These are phyloP conservation scores for Papilio aristodemus DNA, from an alignment of 1,140 invertebrate genomes.

Conservation along the genomic window DNA sequence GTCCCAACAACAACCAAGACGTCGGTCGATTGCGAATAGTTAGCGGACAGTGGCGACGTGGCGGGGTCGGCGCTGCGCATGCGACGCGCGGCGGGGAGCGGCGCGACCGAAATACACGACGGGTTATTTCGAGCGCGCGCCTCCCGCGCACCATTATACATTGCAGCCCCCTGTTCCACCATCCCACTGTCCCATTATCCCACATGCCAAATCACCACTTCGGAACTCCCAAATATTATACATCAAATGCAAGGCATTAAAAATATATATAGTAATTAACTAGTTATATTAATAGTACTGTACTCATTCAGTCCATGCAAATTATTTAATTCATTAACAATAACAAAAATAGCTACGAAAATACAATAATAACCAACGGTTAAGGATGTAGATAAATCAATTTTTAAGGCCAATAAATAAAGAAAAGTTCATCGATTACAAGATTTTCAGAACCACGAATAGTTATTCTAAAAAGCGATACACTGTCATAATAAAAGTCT, in stretches of 20 bases:
- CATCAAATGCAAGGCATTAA: constrained; percentile 27
- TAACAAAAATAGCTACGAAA: too few species aligned
- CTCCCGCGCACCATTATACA: constrained; percentile 51
- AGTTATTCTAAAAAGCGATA: too few species aligned
- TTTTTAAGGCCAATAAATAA: too few species aligned
- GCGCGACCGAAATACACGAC: constrained; percentile 72
- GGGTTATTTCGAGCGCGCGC: constrained; percentile 69
- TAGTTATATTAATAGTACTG: too few species aligned
- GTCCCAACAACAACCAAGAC: constrained; percentile 90
- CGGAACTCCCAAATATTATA: constrained; percentile 11
- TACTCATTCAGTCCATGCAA: too few species aligned
- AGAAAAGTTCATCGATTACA: too few species aligned
- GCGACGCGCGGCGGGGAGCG: constrained; percentile 58
- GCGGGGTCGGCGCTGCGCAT: constrained; percentile 56
- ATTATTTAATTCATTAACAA: too few species aligned
- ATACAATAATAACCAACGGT: too few species aligned
- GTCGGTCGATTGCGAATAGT: constrained; percentile 93
- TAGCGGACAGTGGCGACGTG: constrained; percentile 84
- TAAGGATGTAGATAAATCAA: too few species aligned
- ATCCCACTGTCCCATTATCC: constrained; percentile 2
- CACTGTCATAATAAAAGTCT: too few species aligned
- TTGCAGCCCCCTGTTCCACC: constrained; percentile 37
- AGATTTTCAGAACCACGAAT: too few species aligned
- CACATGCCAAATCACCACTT: constrained; percentile 34
- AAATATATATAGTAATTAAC: background rate